phyloP scores from a whole-genome alignment of 2,888 invertebrate genomes.

The Eilema caniola region DNA sequence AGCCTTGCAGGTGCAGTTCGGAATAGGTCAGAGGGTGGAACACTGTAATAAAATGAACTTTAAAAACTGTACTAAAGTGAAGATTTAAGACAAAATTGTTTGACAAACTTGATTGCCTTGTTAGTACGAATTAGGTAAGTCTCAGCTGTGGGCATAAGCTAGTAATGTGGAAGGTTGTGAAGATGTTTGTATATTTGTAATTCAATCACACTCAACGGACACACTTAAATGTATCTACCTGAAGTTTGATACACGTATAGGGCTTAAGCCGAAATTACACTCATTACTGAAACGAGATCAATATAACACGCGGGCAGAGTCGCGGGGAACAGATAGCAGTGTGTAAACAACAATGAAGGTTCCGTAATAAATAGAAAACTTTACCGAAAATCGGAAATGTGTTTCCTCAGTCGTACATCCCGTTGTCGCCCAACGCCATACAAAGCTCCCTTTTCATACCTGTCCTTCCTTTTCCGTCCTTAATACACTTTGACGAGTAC shows the following conservation, averaged over 20 bases:
- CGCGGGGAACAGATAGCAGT: not conserved
- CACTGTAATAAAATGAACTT: too few relatives aligned
- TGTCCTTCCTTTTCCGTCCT: not conserved
- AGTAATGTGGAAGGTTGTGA: too few relatives aligned
- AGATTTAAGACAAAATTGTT: too few relatives aligned
- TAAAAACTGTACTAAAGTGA: not conserved
- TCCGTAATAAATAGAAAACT: not conserved
- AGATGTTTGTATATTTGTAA: too few relatives aligned
- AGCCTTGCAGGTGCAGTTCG: not conserved
- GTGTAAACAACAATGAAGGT: not conserved
- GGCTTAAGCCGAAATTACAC: too few relatives aligned
- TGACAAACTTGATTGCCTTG: not conserved
- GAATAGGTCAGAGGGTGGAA: not conserved
- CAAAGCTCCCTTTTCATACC: not conserved
- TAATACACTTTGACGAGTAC: not conserved
- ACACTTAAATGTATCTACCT: too few relatives aligned
- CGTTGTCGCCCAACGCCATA: not conserved
- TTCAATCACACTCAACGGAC: too few relatives aligned
- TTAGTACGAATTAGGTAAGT: too few relatives aligned
- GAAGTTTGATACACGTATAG: too few relatives aligned
- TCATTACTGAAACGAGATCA: too few relatives aligned
- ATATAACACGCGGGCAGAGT: too few relatives aligned
- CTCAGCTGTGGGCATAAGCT: too few relatives aligned
- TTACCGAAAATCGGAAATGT: not conserved
- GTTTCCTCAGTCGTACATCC: not conserved